phyloP scores from a whole-genome alignment of 2,888 invertebrate species.

The Hymenopus coronatus region DNA sequence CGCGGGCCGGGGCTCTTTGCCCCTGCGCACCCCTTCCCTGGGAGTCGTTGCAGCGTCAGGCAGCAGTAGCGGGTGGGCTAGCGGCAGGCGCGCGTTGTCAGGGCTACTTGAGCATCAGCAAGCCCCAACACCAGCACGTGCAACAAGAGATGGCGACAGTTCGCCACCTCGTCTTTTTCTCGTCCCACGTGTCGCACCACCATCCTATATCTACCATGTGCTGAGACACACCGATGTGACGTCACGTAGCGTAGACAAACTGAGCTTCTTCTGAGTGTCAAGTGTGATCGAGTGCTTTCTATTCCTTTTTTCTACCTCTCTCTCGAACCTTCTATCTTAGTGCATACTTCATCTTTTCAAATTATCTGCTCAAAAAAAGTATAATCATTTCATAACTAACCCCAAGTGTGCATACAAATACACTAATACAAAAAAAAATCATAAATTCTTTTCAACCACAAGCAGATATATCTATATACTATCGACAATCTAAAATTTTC shows the following conservation, averaged over 20 bases:
- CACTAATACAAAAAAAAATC: too few species aligned
- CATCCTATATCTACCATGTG: neutral
- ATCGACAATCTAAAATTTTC: neutral
- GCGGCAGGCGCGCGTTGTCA: neutral
- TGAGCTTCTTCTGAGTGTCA: too few species aligned
- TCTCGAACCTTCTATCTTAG: neutral
- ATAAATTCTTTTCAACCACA: neutral
- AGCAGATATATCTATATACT: neutral
- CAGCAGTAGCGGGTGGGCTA: neutral
- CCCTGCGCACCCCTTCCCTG: constrained; percentile 1
- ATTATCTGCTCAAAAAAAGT: neutral
- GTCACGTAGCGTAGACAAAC: neutral
- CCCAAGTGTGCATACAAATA: neutral
- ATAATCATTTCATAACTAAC: neutral
- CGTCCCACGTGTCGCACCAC: neutral
- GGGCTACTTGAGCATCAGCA: neutral
- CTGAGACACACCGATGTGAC: neutral
- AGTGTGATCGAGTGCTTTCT: neutral
- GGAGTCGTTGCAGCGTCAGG: neutral
- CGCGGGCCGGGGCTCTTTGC: neutral
- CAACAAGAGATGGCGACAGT: neutral
- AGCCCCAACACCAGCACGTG: neutral
- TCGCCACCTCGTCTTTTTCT: neutral
- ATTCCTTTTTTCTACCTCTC: neutral
- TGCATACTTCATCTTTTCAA: neutral